These are phyloP conservation scores for Laterallus jamaicensis DNA, from an alignment of 2,113 vertebrate genomes.

Conservation along the genomic window DNA sequence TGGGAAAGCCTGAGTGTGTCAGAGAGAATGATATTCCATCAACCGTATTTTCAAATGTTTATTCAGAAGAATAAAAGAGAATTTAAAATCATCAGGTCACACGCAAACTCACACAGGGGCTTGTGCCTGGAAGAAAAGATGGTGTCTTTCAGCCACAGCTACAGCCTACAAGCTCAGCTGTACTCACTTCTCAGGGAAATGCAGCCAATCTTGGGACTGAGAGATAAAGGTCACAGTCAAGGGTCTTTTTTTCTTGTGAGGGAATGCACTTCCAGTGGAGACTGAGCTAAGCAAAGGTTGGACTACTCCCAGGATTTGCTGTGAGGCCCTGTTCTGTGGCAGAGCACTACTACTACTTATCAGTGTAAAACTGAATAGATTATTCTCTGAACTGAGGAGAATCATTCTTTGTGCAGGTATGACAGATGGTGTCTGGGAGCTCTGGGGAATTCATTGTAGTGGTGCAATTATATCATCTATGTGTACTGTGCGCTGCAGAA, in stretches of 20 bases:
- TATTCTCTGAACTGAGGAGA: background rate
- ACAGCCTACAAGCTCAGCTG: background rate
- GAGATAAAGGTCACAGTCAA: background rate
- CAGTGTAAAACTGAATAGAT: background rate
- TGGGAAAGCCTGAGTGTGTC: background rate
- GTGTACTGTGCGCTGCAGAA: background rate
- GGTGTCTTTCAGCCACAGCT: background rate
- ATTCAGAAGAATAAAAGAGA: background rate
- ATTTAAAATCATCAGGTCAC: background rate
- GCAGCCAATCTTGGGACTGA: background rate
- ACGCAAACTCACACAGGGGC: background rate
- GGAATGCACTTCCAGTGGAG: background rate
- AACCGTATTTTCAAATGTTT: background rate
- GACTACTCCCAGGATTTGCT: background rate
- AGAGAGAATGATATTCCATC: background rate
- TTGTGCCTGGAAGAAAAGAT: background rate
- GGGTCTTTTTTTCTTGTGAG: background rate
- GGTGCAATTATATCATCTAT: background rate
- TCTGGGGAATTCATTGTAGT: background rate
- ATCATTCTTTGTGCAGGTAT: background rate
- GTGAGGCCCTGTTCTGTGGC: background rate
- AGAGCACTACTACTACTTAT: background rate
- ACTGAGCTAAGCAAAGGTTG: background rate
- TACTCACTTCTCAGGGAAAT: background rate
- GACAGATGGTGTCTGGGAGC: background rate